Evolutionary conservation across 2,888 invertebrate species (phyloP).

Genomic region (Dolichopus griseipennis): DNA sequence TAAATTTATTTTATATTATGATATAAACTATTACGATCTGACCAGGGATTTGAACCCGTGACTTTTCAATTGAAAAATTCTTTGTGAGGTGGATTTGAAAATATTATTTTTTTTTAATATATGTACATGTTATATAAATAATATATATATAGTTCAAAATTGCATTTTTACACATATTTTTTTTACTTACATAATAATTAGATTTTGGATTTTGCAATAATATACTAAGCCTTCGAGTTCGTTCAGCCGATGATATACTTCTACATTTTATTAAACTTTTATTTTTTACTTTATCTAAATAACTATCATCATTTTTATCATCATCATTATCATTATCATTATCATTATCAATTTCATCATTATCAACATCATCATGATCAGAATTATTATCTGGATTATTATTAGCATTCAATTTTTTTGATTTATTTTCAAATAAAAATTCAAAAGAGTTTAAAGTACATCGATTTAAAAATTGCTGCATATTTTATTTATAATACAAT

Average conservation of each 20-base stretch:
- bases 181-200: constrained; percentile 8
- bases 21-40: too few relatives aligned
- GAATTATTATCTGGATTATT: not conserved
- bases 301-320: not conserved
- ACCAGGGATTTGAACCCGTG: too few relatives aligned
- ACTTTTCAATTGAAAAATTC: too few relatives aligned
- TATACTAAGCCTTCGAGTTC: constrained; percentile 35
- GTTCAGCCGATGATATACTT: constrained; percentile 30
- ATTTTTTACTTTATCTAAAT: too few relatives aligned
- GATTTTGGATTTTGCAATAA: constrained; percentile 28
- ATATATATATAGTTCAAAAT: too few relatives aligned
- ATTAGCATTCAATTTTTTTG: not conserved
- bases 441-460: not conserved
- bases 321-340: too few relatives aligned
- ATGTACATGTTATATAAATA: not conserved
- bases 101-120: too few relatives aligned
- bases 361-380: not conserved
- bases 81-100: too few relatives aligned
- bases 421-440: not conserved
- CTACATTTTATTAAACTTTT: not conserved
- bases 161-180: not conserved
- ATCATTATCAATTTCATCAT: not conserved
- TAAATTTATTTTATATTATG: too few relatives aligned
- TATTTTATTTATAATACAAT: not conserved
- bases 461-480: not conserved